Conservation (phyloP, 2,797 vertebrate species). For the Enteromius unitaeniatus region DNA sequence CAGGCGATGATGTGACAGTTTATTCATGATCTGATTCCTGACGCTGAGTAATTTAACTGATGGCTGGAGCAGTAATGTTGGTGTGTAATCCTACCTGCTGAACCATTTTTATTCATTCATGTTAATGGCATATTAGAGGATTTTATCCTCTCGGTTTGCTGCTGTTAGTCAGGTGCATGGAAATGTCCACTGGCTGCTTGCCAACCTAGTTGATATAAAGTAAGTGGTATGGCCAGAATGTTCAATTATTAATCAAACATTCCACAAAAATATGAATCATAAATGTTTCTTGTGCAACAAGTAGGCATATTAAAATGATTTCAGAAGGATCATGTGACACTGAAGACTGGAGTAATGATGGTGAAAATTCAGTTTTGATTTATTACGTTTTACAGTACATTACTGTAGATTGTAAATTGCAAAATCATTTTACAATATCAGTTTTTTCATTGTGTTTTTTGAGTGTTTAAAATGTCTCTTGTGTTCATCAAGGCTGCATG, state of each 20-base stretch:
- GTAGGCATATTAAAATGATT: not conserved
- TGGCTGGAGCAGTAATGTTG: conserved; percentile 44
- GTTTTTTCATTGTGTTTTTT: not conserved
- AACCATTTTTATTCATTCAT: conserved; percentile 44
- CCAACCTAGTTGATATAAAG: not conserved
- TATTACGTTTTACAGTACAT: not conserved
- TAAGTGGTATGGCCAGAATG: not conserved
- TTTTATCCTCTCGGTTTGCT: conserved; percentile 18
- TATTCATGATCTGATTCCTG: conserved; percentile 57
- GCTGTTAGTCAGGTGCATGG: conserved; percentile 18
- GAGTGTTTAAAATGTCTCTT: too few species aligned
- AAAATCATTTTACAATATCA: not conserved
- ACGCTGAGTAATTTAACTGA: conserved; percentile 59
- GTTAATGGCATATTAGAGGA: conserved; percentile 35
- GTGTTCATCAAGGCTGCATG: too few species aligned
- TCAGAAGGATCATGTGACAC: not conserved
- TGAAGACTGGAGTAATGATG: not conserved
- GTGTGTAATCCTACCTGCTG: conserved; percentile 53
- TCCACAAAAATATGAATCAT: not conserved
- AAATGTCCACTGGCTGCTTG: not conserved
- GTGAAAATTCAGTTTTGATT: not conserved
- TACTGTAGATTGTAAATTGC: not conserved
- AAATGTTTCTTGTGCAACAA: not conserved
- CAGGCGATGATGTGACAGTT: conserved; percentile 54
- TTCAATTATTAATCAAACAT: not conserved